Conservation (phyloP, 2,113 vertebrate species). For the Lethenteron camtschaticum region DNA sequence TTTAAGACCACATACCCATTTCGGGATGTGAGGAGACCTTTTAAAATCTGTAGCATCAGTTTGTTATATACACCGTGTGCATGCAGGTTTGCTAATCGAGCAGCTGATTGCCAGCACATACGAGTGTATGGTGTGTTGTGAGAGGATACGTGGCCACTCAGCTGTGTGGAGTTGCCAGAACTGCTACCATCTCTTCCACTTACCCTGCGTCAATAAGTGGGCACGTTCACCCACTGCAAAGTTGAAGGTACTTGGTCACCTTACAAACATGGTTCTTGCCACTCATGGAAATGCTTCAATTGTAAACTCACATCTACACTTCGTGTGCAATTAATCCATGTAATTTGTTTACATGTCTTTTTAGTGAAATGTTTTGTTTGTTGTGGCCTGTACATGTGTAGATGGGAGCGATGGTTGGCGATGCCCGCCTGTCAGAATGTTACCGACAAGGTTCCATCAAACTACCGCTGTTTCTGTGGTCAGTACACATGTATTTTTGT, state of each 20-base stretch:
- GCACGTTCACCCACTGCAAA: constrained; percentile 83
- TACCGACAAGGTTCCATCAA: constrained; percentile 37
- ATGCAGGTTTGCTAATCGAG: constrained; percentile 63
- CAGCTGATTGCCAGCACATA: constrained; percentile 88
- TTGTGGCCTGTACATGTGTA: constrained; percentile 17
- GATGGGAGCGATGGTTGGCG: constrained; percentile 75
- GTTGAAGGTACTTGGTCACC: constrained; percentile 40
- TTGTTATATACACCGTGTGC: constrained; percentile 8
- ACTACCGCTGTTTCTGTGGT: constrained; percentile 90
- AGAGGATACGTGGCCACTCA: constrained; percentile 49
- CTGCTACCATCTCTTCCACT: constrained; percentile 86
- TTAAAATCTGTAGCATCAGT: neutral
- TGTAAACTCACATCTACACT: neutral
- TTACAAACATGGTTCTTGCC: neutral
- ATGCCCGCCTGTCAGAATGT: constrained; percentile 95
- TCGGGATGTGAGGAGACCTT: neutral
- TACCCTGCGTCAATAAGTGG: constrained; percentile 96
- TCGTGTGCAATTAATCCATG: neutral
- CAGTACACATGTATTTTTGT: constrained; percentile 14
- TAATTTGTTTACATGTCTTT: neutral
- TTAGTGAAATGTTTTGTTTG: neutral
- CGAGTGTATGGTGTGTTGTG: constrained; percentile 97
- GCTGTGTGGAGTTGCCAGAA: constrained; percentile 89
- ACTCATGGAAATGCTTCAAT: neutral
- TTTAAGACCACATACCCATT: neutral